These are phyloP conservation scores for Pseudonaja textilis DNA, from an alignment of 2,113 vertebrate genomes.

Conservation along the genomic window DNA sequence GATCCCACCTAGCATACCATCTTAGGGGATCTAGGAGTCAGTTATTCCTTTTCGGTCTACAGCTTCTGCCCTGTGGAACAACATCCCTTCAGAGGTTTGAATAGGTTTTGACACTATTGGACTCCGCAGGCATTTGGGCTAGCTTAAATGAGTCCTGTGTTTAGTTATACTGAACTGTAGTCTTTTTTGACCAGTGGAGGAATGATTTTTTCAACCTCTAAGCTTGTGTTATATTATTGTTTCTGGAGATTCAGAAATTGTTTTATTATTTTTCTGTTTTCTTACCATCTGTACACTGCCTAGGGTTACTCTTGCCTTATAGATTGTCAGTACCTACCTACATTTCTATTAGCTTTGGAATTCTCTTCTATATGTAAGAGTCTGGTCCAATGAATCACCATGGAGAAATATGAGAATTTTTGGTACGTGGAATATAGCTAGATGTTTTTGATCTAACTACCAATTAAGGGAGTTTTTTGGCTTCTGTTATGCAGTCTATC, in stretches of 20 bases:
- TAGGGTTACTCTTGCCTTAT: background rate
- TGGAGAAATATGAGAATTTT: background rate
- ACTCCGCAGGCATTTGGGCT: background rate
- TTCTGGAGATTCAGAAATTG: background rate
- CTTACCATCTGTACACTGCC: background rate
- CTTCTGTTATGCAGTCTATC: background rate
- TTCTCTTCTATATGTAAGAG: background rate
- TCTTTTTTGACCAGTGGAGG: background rate
- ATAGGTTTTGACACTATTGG: background rate
- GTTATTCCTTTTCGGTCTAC: background rate
- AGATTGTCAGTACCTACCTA: background rate
- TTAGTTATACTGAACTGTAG: background rate
- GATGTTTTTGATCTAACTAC: conserved; percentile 3
- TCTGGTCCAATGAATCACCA: background rate
- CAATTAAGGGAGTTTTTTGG: background rate
- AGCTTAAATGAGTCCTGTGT: background rate
- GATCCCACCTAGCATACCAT: background rate
- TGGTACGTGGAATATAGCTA: background rate
- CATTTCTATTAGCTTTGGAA: background rate
- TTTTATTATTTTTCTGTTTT: background rate
- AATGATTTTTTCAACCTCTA: background rate
- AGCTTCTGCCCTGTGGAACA: background rate
- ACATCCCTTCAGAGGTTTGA: background rate
- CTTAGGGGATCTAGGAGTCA: background rate
- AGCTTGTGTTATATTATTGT: background rate